Conservation (phyloP, 2,888 invertebrate genomes). For the Corythucha ciliata region DNA sequence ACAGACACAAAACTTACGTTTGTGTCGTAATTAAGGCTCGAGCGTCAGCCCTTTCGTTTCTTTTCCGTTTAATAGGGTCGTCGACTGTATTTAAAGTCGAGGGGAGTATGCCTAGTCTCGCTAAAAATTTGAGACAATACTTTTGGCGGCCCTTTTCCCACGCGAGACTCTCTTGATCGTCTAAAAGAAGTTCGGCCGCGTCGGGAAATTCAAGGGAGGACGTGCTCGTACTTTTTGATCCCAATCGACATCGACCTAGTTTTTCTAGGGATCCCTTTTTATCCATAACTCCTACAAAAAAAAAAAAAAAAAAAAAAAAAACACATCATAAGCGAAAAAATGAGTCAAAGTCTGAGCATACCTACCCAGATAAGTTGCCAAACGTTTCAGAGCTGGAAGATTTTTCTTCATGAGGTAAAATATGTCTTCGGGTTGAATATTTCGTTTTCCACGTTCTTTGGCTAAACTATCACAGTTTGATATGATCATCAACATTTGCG, state of each 20-base stretch:
- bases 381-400: constrained; percentile 61
- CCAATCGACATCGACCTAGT: no score
- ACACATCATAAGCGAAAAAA: background rate
- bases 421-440: constrained; percentile 58
- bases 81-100: constrained; percentile 39
- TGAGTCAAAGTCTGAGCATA: constrained; percentile 4
- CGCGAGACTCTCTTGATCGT: background rate
- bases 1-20: constrained; percentile 28
- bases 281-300: constrained; percentile 14
- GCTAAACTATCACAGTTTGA: constrained; percentile 63
- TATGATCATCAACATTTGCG: constrained; percentile 69
- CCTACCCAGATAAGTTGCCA: constrained; percentile 58
- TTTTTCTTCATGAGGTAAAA: constrained; percentile 76
- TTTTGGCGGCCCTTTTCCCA: constrained; percentile 25
- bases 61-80: constrained; percentile 43
- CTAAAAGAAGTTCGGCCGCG: background rate
- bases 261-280: no score
- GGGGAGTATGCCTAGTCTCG: constrained; percentile 41
- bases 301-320: background rate
- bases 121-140: constrained; percentile 40
- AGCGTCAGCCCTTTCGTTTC: constrained; percentile 40
- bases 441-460: constrained; percentile 48
- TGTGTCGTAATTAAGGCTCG: constrained; percentile 36
- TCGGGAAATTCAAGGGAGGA: background rate
- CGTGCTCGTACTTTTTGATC: no score